Percentiles rank a stretch among this genome's conserved stretches.
Conservation (phyloP, 2,888 invertebrate genomes). For the Thysanoteuthis rhombus region DNA sequence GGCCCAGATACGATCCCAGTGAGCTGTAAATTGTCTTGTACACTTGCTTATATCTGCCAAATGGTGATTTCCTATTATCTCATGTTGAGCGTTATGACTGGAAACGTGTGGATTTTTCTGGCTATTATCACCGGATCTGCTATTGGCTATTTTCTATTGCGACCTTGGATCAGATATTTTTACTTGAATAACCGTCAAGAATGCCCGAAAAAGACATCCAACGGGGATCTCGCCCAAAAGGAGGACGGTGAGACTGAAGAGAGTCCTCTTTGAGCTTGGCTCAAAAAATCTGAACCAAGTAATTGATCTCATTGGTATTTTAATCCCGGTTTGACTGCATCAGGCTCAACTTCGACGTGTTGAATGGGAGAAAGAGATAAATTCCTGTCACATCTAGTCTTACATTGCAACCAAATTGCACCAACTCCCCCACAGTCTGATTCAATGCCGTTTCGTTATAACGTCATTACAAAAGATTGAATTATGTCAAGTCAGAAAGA, state of each 20-base stretch:
- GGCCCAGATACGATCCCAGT: slow-evolving; percentile 20
- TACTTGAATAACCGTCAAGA: not conserved
- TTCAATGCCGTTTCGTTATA: no score
- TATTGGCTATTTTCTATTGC: not conserved
- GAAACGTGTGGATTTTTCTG: slow-evolving; percentile 26
- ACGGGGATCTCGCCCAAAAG: not conserved
- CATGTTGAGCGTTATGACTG: slow-evolving; percentile 27
- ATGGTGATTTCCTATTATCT: slow-evolving; percentile 15
- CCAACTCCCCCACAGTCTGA: not conserved
- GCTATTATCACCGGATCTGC: not conserved
- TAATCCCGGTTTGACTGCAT: not conserved
- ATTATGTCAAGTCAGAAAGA: no score
- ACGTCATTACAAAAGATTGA: no score
- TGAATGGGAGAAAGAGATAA: not conserved
- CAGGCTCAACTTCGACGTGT: not conserved
- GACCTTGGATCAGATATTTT: not conserved
- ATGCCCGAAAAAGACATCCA: not conserved
- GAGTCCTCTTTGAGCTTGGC: not conserved
- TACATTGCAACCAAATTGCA: not conserved
- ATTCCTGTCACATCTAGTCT: not conserved
- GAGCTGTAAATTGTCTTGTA: slow-evolving; percentile 1
- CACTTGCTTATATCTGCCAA: not conserved
- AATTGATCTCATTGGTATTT: not conserved
- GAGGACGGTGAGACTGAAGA: not conserved
- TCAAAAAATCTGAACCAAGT: not conserved